Base-by-base conservation (phyloP, 2,113 vertebrate genomes). In the Oncorhynchus tshawytscha region DNA sequence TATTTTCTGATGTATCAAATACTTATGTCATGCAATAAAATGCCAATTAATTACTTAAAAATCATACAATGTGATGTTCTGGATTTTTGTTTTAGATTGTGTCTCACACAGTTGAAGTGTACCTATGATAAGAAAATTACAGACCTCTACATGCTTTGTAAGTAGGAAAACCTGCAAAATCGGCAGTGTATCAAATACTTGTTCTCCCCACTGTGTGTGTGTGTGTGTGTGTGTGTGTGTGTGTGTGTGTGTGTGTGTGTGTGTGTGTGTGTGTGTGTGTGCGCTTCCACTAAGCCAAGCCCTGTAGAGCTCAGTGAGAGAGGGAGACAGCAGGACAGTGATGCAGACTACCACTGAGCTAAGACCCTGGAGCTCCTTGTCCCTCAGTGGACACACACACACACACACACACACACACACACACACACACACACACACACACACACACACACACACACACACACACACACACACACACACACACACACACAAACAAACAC, bases 351-450 rank as follows among this genome's bases (percentile, higher is more conserved):
- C 80, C 82, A 64, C 86, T 77, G 81, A 76, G 85, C 70, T 71
- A 59, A 81, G 82, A 75, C 86, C 87, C 73, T 82, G 78, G 34
- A 76, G 76, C 75, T 75, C 75, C 74, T 54, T 67, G 86, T 87
- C 88, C 87, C 87, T 83, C 83, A 85, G 73, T 79, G 82, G 86
- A 62, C 67, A 51, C 68, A 62, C 67, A 49, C 75, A n/a, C 54
- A 64, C 54, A 20, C 54, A 69, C 48, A 66, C 64, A 31, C 71
- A 62, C 67, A 65, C 68, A 62, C 67, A 49, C 75, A n/a, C 54
- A 64, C 54, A 20, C 54, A 69, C 48, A 66, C 64, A 31, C 71
- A 12, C 16, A 60, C 49, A 29, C 51, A 31, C 73, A 54, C 64
- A 31, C 70, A 22, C 70, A 72, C 25, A 49, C 39, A 59, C 70